A percentile compares a stretch with the other conserved stretches of the same genome.
These are phyloP conservation scores for Mastigias papua DNA, from an alignment of 30 jellyfish, hydroid and myxozoan species.

Conservation along the genomic window DNA sequence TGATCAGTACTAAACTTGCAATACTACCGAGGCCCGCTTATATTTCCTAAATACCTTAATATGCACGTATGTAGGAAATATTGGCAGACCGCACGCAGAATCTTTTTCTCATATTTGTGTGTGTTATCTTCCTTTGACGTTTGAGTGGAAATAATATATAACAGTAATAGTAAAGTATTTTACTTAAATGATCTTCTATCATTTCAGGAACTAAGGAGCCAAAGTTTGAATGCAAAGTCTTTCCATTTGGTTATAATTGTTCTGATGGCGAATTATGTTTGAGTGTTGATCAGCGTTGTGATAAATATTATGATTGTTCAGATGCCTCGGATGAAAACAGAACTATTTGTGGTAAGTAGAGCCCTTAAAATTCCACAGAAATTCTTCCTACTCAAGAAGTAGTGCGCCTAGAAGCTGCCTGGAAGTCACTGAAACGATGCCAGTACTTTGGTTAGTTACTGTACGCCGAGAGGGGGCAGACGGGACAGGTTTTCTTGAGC, in stretches of 20 bases:
- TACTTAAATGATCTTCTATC: neutral
- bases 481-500: neutral
- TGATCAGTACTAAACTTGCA: no score
- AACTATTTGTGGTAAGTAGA: slow-evolving; percentile 75
- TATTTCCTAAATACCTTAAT: no score
- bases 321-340: slow-evolving; percentile 76
- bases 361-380: neutral
- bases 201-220: slow-evolving; percentile 42
- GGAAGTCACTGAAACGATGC: no score
- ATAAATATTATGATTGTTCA: slow-evolving; percentile 54
- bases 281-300: slow-evolving; percentile 60
- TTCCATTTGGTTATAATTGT: slow-evolving; percentile 94
- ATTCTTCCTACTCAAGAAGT: neutral
- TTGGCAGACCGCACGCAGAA: no score
- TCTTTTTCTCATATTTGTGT: no score
- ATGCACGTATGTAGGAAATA: no score
- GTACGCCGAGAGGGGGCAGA: neutral
- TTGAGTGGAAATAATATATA: no score
- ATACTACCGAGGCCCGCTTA: no score
- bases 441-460: no score
- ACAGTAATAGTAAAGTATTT: no score
- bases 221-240: slow-evolving; percentile 35
- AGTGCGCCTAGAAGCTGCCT: no score
- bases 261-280: slow-evolving; percentile 72
- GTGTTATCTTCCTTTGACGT: no score